Percentiles rank a stretch among this genome's conserved stretches.
phyloP scores from a whole-genome alignment of 2,888 invertebrate genomes.

The Petrolisthes cinctipes region DNA sequence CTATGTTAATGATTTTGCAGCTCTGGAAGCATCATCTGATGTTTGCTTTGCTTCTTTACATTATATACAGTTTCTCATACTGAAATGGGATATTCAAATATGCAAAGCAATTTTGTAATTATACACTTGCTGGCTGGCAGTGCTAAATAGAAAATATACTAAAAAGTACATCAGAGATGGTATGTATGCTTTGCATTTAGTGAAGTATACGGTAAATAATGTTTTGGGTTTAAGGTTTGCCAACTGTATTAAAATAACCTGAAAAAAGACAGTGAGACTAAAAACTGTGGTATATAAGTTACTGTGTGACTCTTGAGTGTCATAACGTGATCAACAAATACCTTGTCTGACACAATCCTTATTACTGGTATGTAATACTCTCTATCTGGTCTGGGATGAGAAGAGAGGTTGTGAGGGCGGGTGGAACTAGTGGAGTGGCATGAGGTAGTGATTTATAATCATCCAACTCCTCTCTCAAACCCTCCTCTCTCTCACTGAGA shows the following conservation, averaged over 20 bases:
- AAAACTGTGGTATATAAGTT: slow-evolving; percentile 14
- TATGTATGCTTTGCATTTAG: slow-evolving; percentile 33
- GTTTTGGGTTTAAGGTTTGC: slow-evolving; percentile 35
- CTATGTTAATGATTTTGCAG: neutral
- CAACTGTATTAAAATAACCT: slow-evolving; percentile 34
- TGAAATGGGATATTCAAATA: slow-evolving; percentile 45
- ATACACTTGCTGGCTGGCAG: slow-evolving; percentile 58
- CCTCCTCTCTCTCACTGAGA: slow-evolving; percentile 7
- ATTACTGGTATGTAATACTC: slow-evolving; percentile 13
- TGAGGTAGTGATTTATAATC: slow-evolving; percentile 9
- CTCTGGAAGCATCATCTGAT: slow-evolving; percentile 34
- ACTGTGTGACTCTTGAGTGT: neutral
- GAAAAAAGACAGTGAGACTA: neutral
- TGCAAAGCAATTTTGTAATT: slow-evolving; percentile 50
- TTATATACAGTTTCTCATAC: slow-evolving; percentile 51
- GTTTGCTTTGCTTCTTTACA: slow-evolving; percentile 54
- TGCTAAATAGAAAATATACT: slow-evolving; percentile 48
- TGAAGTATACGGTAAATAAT: slow-evolving; percentile 19
- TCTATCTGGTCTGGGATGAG: slow-evolving; percentile 15
- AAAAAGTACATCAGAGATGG: slow-evolving; percentile 21
- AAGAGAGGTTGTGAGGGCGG: neutral
- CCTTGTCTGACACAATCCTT: no score
- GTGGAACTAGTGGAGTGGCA: slow-evolving; percentile 23
- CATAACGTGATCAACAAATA: no score
- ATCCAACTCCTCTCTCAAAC: slow-evolving; percentile 21